Evolutionary conservation across 2,888 invertebrate genomes (phyloP).

Genomic region (Pandemis cinnamomeana): DNA sequence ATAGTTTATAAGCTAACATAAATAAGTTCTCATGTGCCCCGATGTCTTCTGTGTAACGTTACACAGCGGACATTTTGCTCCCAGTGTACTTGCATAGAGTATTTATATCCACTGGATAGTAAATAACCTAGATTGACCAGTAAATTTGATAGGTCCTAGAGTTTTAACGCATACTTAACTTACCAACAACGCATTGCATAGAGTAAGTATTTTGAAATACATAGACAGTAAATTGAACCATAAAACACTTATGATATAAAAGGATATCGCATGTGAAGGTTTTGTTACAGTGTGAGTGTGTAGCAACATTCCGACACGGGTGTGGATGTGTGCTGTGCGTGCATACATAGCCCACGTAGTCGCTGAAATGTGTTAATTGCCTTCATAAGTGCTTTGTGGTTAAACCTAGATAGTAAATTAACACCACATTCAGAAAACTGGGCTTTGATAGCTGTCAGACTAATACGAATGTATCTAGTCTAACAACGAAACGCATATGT

Average conservation of each 20-base stretch:
- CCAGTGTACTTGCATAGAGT: background rate
- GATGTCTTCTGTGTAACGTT: background rate
- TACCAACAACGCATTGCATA: background rate
- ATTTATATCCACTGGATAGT: background rate
- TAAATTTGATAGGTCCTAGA: background rate
- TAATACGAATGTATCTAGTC: too few relatives aligned
- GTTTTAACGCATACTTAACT: background rate
- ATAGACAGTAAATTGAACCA: slow-evolving; percentile 4
- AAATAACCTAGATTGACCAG: background rate
- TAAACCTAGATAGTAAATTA: background rate
- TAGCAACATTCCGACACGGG: too few relatives aligned
- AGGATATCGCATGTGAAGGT: too few relatives aligned
- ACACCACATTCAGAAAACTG: slow-evolving; percentile 15
- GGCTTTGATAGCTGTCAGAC: background rate
- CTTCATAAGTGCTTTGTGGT: too few relatives aligned
- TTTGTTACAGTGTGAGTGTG: too few relatives aligned
- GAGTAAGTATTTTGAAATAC: background rate
- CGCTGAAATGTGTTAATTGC: too few relatives aligned
- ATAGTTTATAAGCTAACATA: background rate
- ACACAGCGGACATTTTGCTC: background rate
- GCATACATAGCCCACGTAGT: too few relatives aligned
- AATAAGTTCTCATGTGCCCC: background rate
- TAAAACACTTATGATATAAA: too few relatives aligned
- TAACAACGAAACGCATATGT: too few relatives aligned
- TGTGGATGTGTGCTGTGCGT: too few relatives aligned